Conservation (phyloP, 2,888 invertebrate genomes). For the Macaria liturata region DNA sequence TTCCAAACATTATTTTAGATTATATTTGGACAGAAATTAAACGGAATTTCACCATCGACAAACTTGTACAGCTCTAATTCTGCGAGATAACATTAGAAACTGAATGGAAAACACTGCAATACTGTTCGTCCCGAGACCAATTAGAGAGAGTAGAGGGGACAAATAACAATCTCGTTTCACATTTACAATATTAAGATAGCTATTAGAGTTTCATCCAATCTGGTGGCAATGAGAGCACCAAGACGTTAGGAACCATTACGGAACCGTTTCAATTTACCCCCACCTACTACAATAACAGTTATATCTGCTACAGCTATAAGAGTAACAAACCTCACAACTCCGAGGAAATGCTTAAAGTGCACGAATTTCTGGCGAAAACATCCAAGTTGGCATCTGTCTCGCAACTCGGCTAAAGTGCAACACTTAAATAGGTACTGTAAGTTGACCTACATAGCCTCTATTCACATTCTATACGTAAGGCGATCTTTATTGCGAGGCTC, state of each 20-base stretch:
- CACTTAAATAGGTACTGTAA: constrained; percentile 22
- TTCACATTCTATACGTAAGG: constrained; percentile 44
- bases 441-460: constrained; percentile 38
- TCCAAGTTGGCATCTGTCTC: constrained; percentile 5
- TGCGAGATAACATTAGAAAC: too few species aligned
- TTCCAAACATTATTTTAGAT: too few species aligned
- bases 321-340: background rate
- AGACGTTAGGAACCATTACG: constrained; percentile 15
- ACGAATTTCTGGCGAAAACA: constrained; percentile 5
- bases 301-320: background rate
- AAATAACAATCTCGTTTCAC: constrained; percentile 3
- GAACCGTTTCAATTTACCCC: constrained; percentile 18
- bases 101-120: too few species aligned
- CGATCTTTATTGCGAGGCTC: constrained; percentile 48
- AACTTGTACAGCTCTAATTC: too few species aligned
- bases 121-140: constrained; percentile 1
- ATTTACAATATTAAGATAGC: constrained; percentile 6
- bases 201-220: constrained; percentile 17
- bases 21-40: too few species aligned
- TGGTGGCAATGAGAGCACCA: constrained; percentile 14
- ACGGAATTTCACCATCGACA: too few species aligned
- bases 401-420: constrained; percentile 11
- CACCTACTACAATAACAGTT: constrained; percentile 3
- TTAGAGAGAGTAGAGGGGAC: constrained; percentile 1
- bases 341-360: constrained; percentile 1